Base-by-base conservation (phyloP, 2,888 invertebrate species). In the Atrina japonica region DNA sequence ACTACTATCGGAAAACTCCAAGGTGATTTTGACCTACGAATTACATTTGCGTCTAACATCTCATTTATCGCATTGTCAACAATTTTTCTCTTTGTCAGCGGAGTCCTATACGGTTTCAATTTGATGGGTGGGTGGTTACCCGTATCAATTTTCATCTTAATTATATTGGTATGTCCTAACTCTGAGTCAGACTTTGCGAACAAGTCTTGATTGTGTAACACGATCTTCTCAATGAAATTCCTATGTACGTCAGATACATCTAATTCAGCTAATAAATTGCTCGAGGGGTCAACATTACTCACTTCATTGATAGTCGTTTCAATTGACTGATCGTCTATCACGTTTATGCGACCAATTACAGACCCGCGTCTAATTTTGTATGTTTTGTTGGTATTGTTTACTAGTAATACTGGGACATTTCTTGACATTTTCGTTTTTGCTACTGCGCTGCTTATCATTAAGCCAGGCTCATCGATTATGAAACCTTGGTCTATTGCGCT, bases 41-140 rank as follows among this genome's bases (percentile, higher is more conserved):
- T 75, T n/a, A 73, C 55, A 1, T 63, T 49, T 0, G 70, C 70
- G 1, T 55, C 58, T 1, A 74, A 14, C 74, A 77, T 75, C 11
- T 73, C 73, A 18, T 70, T 61, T 18, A 77, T 58, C 2, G 77
- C 75, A 14, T 70, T 70, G 18, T 75, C 65, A n/a, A 77, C 56
- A 21, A 65, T 52, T 35, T 56, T 9, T 35, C 74, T 52, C 49
- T 72, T 55, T 18, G 69, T 63, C 2, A 72, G 27, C 3, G 77
- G 77, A 5, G 70, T 60, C 18, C 72, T 43, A 41, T 74, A 74
- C 11, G 77, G 72, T 55, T 40, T 40, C 5, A 61, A 11, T 47
- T 73, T 72, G 16, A 23, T 69, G 47, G 68, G 66, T 0, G 63
- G 71, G 41, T 69, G 60, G 23, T 64, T 45, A 16, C 69, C 73